These are phyloP conservation scores for Euthynnus affinis DNA, from an alignment of 2,797 vertebrate genomes.

Conservation along the genomic window DNA sequence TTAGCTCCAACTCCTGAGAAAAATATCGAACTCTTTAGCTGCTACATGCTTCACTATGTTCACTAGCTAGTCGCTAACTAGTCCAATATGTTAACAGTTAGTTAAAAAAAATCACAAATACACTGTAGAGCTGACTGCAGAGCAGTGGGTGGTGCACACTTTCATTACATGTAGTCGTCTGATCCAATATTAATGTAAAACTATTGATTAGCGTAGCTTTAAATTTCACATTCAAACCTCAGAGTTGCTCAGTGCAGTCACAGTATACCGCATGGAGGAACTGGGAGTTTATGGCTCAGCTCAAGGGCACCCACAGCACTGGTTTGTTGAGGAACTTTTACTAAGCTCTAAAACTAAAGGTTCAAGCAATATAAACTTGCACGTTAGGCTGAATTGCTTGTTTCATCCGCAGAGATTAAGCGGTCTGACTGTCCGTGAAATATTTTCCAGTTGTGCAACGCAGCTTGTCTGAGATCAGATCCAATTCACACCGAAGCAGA, in stretches of 20 bases:
- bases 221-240: neutral
- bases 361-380: neutral
- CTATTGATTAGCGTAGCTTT: too few species aligned
- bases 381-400: neutral
- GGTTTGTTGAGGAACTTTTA: neutral
- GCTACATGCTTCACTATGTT: too few species aligned
- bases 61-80: too few species aligned
- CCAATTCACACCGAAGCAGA: conserved; percentile 49
- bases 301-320: neutral
- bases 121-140: neutral
- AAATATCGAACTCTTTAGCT: too few species aligned
- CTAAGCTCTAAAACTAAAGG: conserved; percentile 3
- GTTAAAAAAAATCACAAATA: too few species aligned
- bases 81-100: too few species aligned
- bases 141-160: neutral
- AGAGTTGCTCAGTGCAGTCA: neutral
- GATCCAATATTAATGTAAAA: too few species aligned
- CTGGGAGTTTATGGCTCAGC: neutral
- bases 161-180: neutral
- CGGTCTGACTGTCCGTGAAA: conserved; percentile 29
- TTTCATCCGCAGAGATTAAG: conserved; percentile 27
- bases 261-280: neutral
- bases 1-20: too few species aligned
- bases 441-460: conserved; percentile 37
- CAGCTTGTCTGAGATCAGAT: conserved; percentile 47